Evolutionary conservation across 1,140 invertebrate species (phyloP), one percentile per base, ranked within the genome.

Genomic region (Zaprionus nigranus): DNA sequence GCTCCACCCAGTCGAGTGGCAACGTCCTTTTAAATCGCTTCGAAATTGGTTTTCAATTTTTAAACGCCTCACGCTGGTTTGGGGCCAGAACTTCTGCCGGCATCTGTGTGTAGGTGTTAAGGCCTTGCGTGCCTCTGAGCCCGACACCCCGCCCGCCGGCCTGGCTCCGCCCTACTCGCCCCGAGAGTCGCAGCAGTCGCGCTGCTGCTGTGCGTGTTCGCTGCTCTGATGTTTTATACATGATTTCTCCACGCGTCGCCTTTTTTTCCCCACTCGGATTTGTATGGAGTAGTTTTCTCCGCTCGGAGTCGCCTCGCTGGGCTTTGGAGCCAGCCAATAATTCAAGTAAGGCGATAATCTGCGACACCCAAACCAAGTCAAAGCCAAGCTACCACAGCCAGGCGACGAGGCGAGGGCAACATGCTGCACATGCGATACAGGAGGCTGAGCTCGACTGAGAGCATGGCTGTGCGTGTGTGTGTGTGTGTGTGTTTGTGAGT

Each of bases 31-130:
- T 82, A 85, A 90, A 90, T 90, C 85, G 85, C 76, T 90, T 72
- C 81, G 72, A 90, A 90, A 90, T 90, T 90, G 85, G 81, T 90
- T 90, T 90, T 90, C 85, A 90, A 90, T 90, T 90, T 90, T 90
- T 85, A 90, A 90, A 85, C 79, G 81, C 76, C 79, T 82, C 68
- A 75, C 51, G 69, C 75, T 46, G 38, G 15, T 28, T 24, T 36
- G 6, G 38, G 28, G 24, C 34, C 40, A 56, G 38, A 51, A 51
- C 20, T 51, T 51, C 46, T 61, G 24, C 46, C 63, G 59, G 56
- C 26, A 51, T 71, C 54, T 53, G 40, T 75, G 67, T 36, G 59
- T 61, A 61, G 78, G 66, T 75, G 70, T 54, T 71, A 40, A 59
- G 59, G 38, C 53, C 76, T 87, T 86, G 79, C 82, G 82, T 85